These are phyloP conservation scores for Lytechinus pictus DNA, from an alignment of 35 echinoderm and acorn worm species.

Conservation along the genomic window DNA sequence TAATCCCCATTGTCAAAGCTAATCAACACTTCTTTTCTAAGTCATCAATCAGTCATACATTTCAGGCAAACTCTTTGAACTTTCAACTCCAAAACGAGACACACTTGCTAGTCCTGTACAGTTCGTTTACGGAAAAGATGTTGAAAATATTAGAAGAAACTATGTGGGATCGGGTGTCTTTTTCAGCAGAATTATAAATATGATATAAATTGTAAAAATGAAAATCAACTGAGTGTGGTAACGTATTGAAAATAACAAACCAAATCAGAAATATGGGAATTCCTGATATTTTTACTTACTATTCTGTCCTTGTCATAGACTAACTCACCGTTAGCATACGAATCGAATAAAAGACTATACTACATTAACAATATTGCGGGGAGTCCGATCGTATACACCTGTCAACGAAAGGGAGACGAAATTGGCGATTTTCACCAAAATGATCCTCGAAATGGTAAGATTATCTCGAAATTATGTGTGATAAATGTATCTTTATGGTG, in stretches of 20 bases:
- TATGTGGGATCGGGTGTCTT: neutral
- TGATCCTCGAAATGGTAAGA: neutral
- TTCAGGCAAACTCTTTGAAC: neutral
- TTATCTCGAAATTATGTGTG: neutral
- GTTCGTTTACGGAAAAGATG: neutral
- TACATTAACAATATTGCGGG: neutral
- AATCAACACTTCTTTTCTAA: neutral
- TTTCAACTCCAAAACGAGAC: neutral
- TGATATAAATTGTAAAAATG: neutral
- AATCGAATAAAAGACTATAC: neutral
- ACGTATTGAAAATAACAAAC: neutral
- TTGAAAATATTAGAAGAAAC: neutral
- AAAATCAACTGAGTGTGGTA: neutral
- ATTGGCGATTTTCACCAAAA: neutral
- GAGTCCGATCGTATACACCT: neutral
- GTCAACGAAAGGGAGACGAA: neutral
- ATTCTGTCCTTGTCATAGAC: neutral
- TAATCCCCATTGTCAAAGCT: constrained; percentile 18
- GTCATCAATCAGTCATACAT: neutral
- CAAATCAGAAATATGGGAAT: neutral
- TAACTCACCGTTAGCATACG: neutral
- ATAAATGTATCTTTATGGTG: neutral
- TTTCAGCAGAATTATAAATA: neutral
- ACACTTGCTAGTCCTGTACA: neutral
- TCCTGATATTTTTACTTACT: neutral